Percentiles rank a stretch among this genome's conserved stretches.
phyloP scores from a whole-genome alignment of 2,113 vertebrate species.

The Meriones unguiculatus region DNA sequence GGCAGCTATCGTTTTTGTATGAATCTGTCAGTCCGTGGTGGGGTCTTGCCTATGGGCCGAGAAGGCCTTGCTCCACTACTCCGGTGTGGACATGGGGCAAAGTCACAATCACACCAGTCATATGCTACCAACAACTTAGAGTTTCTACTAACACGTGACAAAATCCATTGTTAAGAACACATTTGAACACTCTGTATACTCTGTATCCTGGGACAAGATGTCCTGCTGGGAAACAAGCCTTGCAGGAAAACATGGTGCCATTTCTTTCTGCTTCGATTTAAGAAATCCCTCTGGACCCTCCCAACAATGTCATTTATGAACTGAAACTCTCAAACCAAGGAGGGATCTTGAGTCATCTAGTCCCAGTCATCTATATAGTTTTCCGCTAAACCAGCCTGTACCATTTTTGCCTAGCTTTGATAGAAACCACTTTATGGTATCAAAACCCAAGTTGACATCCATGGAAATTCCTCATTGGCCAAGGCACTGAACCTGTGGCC shows the following conservation, averaged over 20 bases:
- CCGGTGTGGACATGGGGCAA: background rate
- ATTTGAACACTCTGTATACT: background rate
- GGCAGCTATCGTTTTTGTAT: background rate
- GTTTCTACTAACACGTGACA: background rate
- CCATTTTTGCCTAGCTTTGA: background rate
- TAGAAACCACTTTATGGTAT: constrained; percentile 17
- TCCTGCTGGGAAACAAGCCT: background rate
- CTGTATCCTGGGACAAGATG: background rate
- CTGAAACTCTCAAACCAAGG: constrained; percentile 8
- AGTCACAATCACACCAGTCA: background rate
- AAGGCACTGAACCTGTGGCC: background rate
- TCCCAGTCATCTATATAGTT: background rate
- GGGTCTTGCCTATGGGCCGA: background rate
- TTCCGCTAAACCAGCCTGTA: background rate
- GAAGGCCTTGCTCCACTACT: background rate
- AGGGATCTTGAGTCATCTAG: constrained; percentile 3
- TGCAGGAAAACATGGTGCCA: background rate
- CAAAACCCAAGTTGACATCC: constrained; percentile 38
- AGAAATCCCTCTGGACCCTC: background rate
- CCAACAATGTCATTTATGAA: constrained; percentile 25
- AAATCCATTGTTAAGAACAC: constrained; percentile 25
- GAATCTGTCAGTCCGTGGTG: background rate
- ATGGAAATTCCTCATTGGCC: background rate
- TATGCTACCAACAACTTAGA: background rate
- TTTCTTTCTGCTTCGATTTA: constrained; percentile 41